These are phyloP conservation scores for Fulica atra DNA, from an alignment of 2,113 vertebrate species.

Conservation along the genomic window DNA sequence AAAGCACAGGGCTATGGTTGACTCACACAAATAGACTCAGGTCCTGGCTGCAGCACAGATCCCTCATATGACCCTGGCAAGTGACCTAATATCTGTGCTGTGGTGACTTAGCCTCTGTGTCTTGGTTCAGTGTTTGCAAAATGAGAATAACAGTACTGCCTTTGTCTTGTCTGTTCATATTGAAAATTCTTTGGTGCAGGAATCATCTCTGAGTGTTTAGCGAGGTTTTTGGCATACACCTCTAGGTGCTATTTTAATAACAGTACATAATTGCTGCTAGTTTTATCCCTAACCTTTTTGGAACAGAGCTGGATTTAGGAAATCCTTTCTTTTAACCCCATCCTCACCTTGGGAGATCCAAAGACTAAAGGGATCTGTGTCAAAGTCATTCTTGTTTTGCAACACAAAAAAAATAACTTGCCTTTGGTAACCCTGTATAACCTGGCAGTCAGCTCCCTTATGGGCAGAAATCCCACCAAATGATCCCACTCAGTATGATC, in stretches of 20 bases:
- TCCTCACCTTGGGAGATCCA: background rate
- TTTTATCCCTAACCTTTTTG: constrained; percentile 27
- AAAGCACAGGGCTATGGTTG: background rate
- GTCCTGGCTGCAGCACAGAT: background rate
- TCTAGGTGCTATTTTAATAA: constrained; percentile 55
- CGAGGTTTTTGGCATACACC: background rate
- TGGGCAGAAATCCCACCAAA: background rate
- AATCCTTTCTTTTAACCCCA: constrained; percentile 32
- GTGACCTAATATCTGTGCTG: background rate
- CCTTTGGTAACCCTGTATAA: background rate
- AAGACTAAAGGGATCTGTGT: background rate
- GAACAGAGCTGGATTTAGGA: background rate
- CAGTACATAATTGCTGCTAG: constrained; percentile 25
- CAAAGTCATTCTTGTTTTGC: background rate
- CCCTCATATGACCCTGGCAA: constrained; percentile 27
- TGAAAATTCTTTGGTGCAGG: constrained; percentile 42
- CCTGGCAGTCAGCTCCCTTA: background rate
- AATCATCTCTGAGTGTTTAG: constrained; percentile 28
- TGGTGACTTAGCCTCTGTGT: constrained; percentile 6
- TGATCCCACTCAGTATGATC: background rate
- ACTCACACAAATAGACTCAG: background rate
- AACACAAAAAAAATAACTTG: background rate
- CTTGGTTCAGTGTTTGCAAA: constrained; percentile 16
- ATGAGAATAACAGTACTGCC: constrained; percentile 40
- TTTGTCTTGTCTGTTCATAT: constrained; percentile 56